Base-by-base conservation (phyloP, 1,140 invertebrate genomes). In the Pararge aegeria region DNA sequence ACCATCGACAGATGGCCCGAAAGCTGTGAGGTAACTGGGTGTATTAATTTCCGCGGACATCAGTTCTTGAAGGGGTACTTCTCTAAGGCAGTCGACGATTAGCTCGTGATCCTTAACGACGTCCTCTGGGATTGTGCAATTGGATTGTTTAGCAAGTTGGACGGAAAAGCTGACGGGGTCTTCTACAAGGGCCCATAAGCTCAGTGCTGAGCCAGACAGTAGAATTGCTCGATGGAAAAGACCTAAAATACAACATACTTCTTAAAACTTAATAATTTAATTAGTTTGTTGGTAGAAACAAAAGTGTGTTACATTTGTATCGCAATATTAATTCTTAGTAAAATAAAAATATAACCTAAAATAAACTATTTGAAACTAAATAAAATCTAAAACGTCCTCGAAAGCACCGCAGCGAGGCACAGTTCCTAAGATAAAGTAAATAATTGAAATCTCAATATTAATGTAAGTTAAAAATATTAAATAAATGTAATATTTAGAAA, bases 121-220 rank as follows among this genome's bases (percentile, higher is more conserved):
- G 69, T 96, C 94, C 40, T 95, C 94, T 0, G 95, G 95, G 52
- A 96, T 92, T 0, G 94, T 93, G 78, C 97, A 99, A 82, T 98
- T 98, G 6, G 97, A 93, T 44, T 94, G 94, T 59, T 93, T 93
- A 0, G 97, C 96, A 44, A 99, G 87, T 80, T 96, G 94, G 15
- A 95, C 87, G 5, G 97, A 96, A 79, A 96, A 98, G 55, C 94
- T 93, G 0, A 95, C 94, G 0, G 97, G 97, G 85, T 98, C 96
- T 71, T 97, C 95, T 1, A 98, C 96, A 37, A 98, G 90, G 0
- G 97, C 97, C 98, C 97, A 99, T 0, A 95, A 96, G 42, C 96
- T 96, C 9, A 98, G 89, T 0, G 98, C 97, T 13, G 98, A 98
- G 6, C 98, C 98, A 1, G 96, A 97, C 75, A 98, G 92, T 5